These are phyloP conservation scores for Neosilurus mollespiculum DNA, from an alignment of 2,797 vertebrate species.

Conservation along the genomic window DNA sequence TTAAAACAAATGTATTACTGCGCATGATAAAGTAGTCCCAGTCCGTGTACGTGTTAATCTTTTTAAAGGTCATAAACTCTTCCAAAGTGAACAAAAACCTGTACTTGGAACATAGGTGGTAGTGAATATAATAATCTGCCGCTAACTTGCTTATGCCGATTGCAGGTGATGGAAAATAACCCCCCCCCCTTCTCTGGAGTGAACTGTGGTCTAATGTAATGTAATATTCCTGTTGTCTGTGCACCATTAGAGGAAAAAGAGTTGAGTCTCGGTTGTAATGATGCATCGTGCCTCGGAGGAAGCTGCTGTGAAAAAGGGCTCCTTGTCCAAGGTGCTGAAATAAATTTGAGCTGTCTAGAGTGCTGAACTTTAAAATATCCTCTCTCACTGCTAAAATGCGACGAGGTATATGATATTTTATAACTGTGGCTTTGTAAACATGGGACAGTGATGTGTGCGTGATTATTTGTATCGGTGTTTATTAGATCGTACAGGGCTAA, in stretches of 20 bases:
- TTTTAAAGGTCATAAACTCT: neutral
- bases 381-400: neutral
- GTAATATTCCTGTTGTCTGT: slow-evolving; percentile 7
- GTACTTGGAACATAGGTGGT: neutral
- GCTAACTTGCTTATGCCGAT: neutral
- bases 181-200: neutral
- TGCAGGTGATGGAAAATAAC: neutral
- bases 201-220: neutral
- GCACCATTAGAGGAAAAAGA: slow-evolving; percentile 13
- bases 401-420: neutral
- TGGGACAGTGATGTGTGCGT: neutral
- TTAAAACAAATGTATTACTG: slow-evolving; percentile 33
- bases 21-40: slow-evolving; percentile 46
- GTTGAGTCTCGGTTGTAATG: neutral
- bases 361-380: slow-evolving; percentile 62
- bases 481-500: neutral
- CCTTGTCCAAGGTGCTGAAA: slow-evolving; percentile 81
- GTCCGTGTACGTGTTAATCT: neutral
- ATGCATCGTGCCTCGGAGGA: neutral
- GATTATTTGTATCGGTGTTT: neutral
- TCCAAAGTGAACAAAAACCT: neutral
- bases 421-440: neutral
- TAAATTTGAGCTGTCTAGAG: slow-evolving; percentile 64
- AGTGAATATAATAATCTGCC: neutral
- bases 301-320: slow-evolving; percentile 37